Percentiles rank a stretch among this genome's conserved stretches.
These are phyloP conservation scores for Cephus sareptanus DNA, from an alignment of 2,888 invertebrate species.

Conservation along the genomic window DNA sequence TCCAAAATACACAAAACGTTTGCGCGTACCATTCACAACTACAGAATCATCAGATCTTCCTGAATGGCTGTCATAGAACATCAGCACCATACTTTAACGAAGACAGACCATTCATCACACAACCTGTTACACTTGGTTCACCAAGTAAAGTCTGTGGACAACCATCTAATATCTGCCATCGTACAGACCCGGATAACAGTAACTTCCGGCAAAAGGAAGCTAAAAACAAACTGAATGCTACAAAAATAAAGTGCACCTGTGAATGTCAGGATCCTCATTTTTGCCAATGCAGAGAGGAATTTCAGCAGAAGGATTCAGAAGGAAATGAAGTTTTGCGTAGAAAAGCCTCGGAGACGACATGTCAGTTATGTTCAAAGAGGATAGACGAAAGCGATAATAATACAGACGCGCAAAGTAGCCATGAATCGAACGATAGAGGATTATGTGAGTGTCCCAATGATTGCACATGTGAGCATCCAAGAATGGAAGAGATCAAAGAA, in stretches of 20 bases:
- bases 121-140: slow-evolving; percentile 3
- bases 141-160: background rate
- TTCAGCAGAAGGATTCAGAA: background rate
- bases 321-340: background rate
- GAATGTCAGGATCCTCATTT: background rate
- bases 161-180: background rate
- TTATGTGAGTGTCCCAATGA: slow-evolving; percentile 22
- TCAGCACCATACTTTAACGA: background rate
- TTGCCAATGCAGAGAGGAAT: slow-evolving; percentile 12
- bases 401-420: background rate
- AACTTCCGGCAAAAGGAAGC: slow-evolving; percentile 50
- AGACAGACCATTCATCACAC: slow-evolving; percentile 22
- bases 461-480: slow-evolving; percentile 45
- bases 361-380: slow-evolving; percentile 11
- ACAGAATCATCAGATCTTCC: background rate
- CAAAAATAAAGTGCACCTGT: slow-evolving; percentile 41
- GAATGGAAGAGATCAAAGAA: background rate
- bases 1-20: background rate
- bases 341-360: background rate
- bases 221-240: slow-evolving; percentile 57
- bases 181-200: slow-evolving; percentile 17
- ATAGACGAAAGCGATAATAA: slow-evolving; percentile 6
- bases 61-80: background rate
- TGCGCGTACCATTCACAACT: slow-evolving; percentile 7
- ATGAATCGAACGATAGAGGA: slow-evolving; percentile 16